Conservation (phyloP, 2,888 invertebrate genomes). For the Andrena minutula region DNA sequence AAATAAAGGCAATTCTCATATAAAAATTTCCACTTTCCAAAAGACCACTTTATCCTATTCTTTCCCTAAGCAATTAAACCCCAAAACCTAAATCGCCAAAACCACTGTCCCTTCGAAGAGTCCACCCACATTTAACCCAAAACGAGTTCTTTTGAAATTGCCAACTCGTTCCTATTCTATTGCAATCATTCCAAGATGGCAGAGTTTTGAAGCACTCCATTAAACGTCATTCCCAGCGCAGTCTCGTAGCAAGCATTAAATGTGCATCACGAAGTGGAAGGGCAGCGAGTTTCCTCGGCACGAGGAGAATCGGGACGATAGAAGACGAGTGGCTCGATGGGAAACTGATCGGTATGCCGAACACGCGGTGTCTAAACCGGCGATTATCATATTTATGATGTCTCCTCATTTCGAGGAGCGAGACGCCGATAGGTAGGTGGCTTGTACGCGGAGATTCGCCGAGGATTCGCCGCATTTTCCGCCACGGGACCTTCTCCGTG, state of each 20-base stretch:
- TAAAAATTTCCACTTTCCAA: neutral
- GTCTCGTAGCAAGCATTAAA: slow-evolving; percentile 25
- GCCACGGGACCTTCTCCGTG: slow-evolving; percentile 32
- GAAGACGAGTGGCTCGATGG: slow-evolving; percentile 47
- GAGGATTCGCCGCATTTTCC: slow-evolving; percentile 36
- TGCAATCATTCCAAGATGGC: neutral
- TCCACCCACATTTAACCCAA: neutral
- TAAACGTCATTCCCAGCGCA: slow-evolving; percentile 3
- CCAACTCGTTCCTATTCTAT: slow-evolving; percentile 1
- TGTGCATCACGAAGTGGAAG: slow-evolving; percentile 29
- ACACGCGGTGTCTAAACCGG: slow-evolving; percentile 74
- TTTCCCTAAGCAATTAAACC: neutral
- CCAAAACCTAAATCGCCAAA: neutral
- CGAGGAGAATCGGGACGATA: slow-evolving; percentile 7
- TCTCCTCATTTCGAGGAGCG: slow-evolving; percentile 59
- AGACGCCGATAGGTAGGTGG: slow-evolving; percentile 20
- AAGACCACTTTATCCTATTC: neutral
- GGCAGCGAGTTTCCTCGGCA: slow-evolving; percentile 14
- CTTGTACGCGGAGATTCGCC: slow-evolving; percentile 20
- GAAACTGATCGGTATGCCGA: slow-evolving; percentile 73
- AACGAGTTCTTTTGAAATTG: neutral
- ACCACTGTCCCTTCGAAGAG: neutral
- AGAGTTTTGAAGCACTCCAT: slow-evolving; percentile 4
- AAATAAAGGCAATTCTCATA: neutral
- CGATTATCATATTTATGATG: slow-evolving; percentile 80